Evolutionary conservation across 2,888 invertebrate species (phyloP), one percentile per base, ranked within the genome.

Genomic region (Scaptomyza caliginosa): DNA sequence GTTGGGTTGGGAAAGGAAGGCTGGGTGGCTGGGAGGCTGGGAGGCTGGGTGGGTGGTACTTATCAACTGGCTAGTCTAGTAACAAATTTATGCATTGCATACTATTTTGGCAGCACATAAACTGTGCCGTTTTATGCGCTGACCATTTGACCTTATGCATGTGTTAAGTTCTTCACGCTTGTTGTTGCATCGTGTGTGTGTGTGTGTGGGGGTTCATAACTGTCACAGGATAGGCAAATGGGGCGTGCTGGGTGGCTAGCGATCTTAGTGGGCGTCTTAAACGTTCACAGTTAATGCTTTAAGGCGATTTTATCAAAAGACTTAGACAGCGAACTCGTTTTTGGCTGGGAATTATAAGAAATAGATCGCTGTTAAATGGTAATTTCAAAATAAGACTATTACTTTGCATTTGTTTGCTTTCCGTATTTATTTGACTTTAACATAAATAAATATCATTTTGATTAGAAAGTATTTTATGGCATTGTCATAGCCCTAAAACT

Each of bases 131-230:
- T 82, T 82, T 82, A 83, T 80, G 80, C 43, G 66, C 65, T 70
- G 86, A 72, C 80, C 74, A 69, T 75, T 80, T 86, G 81, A 86
- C 81, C 81, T 86, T 77, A 72, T 56, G 32, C 55, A 67, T 75
- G 74, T 74, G 70, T 71, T 56, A 68, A 68, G 69, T 57, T 68
- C 74, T 68, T 74, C 65, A 50, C 58, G 49, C 59, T 40, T 42
- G 8, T 11, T 36, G 17, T n/a, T 57, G 52, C 45, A 34, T 39
- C 13, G 30, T 40, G 40, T 38, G 45, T 13, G 28, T 24, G 13
- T 13, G 13, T 32, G 32, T 45, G 23, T 26, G 36, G 64, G 48
- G 68, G 58, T 43, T 73, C 62, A 74, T 66, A 69, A 69, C 73
- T 74, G 75, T 74, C 75, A 55, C 70, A 52, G 74, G 50, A n/a